Base-by-base conservation (phyloP, 2,113 vertebrate species). In the Neolamprologus devosi region DNA sequence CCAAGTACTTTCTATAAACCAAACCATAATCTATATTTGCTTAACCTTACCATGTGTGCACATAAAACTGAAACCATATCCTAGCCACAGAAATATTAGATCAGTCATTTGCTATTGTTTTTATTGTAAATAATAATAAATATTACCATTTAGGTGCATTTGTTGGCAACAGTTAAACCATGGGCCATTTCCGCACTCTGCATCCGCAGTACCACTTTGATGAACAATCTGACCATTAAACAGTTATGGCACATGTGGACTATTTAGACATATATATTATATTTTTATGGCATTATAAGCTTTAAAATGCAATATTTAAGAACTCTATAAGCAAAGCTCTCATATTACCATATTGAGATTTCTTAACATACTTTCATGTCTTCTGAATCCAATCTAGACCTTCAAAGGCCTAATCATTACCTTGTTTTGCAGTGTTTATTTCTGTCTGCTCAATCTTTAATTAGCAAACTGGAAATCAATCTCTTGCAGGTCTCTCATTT, bases 401-500 rank as follows among this genome's bases (percentile, higher is more conserved):
- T 94, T 94, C 92, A 95, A 94, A 94, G 81, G 88, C 80, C 90
- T 96, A 95, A 96, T 95, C 94, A 95, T 91, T 94, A 94, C 88
- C 95, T 94, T 91, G 83, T 85, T 75, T 49, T 35, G 57, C 92
- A 83, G 65, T 57, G 90, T 92, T 91, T 95, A 96, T 95, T 96
- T 95, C 87, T 78, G 90, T 92, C 87, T 28, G 21, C 83, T 85
- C 23, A 94, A 95, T 93, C 95, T 96, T 94, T 96, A 95, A 96
- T 96, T 95, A 94, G 60, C 84, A 30, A 90, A 88, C 87, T 86
- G 79, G 89, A 91, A 92, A 95, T 96, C 93, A 94, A 92, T 95
- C 93, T 91, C 49, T 82, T 54, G 91, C 92, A 93, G 91, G 87
- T 93, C 95, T 96, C 90, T 96, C 89, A 96, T 96, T 95, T 96